A percentile compares a stretch with the other conserved stretches of the same genome.
These are phyloP conservation scores for Ondatra zibethicus DNA, from an alignment of 2,113 vertebrate genomes.

Conservation along the genomic window DNA sequence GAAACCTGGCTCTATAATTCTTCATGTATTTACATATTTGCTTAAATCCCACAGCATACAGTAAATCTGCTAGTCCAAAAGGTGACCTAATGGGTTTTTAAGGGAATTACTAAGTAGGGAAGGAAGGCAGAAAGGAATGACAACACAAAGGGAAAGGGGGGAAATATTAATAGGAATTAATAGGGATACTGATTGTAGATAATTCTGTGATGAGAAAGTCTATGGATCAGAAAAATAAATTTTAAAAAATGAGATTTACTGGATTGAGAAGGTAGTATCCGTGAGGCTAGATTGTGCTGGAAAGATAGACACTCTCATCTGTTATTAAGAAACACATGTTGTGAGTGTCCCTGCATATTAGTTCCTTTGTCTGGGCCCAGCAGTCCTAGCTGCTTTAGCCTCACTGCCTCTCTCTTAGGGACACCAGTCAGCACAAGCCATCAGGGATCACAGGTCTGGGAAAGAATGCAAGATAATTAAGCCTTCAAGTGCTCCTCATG, in stretches of 20 bases:
- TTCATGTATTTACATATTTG: constrained; percentile 16
- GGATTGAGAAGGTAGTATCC: neutral
- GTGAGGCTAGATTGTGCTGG: neutral
- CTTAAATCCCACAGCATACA: neutral
- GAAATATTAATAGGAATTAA: neutral
- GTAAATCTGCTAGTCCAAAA: neutral
- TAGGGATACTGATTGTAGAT: neutral
- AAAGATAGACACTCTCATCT: neutral
- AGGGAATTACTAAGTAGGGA: neutral
- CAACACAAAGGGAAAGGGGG: neutral
- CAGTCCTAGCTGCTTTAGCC: neutral
- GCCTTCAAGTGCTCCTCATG: neutral
- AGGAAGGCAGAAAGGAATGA: neutral
- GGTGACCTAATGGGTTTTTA: neutral
- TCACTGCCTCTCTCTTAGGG: neutral
- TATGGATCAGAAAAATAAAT: neutral
- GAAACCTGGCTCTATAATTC: neutral
- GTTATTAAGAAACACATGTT: neutral
- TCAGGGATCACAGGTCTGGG: neutral
- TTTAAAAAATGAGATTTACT: neutral
- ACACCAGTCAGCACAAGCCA: neutral
- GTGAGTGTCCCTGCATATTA: neutral
- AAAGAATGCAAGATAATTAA: neutral
- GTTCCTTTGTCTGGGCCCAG: neutral
- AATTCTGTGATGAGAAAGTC: neutral